These are phyloP conservation scores for Caenorhabditis sp. DNA, from an alignment of 2,888 invertebrate genomes.

Conservation along the genomic window DNA sequence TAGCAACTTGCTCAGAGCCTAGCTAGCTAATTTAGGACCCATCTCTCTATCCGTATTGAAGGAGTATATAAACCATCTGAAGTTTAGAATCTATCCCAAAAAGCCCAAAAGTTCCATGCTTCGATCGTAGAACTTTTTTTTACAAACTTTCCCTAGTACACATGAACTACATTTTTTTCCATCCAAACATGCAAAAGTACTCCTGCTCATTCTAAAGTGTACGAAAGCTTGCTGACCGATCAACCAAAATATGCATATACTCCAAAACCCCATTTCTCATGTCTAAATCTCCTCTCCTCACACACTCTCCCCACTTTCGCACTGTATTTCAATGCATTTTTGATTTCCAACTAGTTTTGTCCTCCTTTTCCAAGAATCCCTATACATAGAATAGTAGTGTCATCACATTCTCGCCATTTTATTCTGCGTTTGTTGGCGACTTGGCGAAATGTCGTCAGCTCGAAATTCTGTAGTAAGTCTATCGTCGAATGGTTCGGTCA, in stretches of 20 bases:
- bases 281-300: background rate
- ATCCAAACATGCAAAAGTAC: background rate
- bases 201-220: background rate
- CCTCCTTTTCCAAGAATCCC: background rate
- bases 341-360: background rate
- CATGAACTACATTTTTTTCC: too few species aligned
- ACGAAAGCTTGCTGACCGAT: background rate
- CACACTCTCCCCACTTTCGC: background rate
- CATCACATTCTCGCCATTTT: constrained; percentile 23
- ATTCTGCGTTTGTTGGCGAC: constrained; percentile 28
- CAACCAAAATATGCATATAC: constrained; percentile 1
- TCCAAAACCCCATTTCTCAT: background rate
- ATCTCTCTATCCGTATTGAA: too few species aligned
- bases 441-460: constrained; percentile 41
- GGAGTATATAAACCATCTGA: too few species aligned
- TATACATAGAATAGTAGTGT: constrained; percentile 11
- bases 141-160: too few species aligned
- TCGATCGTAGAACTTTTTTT: too few species aligned
- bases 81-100: too few species aligned
- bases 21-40: too few species aligned
- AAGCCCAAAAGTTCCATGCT: too few species aligned
- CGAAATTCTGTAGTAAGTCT: constrained; percentile 62
- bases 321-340: background rate
- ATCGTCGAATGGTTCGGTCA: constrained; percentile 49
- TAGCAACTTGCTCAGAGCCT: too few species aligned